Evolutionary conservation across 1,140 invertebrate species (phyloP), one percentile per base, ranked within the genome.

Genomic region (Campodea augens): DNA sequence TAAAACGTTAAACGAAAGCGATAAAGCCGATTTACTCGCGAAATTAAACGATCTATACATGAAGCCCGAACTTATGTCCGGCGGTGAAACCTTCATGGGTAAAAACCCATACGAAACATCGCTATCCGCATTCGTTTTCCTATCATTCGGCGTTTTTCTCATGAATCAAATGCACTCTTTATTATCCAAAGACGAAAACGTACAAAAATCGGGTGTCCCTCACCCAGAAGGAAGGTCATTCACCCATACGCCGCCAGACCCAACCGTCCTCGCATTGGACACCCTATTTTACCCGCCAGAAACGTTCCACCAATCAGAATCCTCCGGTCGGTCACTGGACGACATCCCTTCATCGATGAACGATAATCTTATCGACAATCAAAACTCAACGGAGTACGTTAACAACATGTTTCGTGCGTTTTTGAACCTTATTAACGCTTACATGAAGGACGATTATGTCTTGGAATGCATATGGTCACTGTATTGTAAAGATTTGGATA

Each of bases 391-490:
- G 38, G 65, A 67, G 29, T 63, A 71, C 21, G 61, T 70, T 1
- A 65, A 68, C 55, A 68, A 71, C 45, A 68, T 68, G 2, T 59
- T 71, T 1, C 54, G 70, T 18, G 72, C 69, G 0, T 64, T 69
- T 12, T 61, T 72, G 43, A 70, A 72, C 50, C 60, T 75, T 19
- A 68, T 69, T 7, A 61, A 65, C 43, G 71, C 70, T 21, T 75
- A 68, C 51, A 63, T 57, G 18, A 54, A 59, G 55, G 43, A 56
- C 43, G 47, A 51, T 18, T 44, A 57, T 38, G 54, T 58, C 10
- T 53, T 75, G 48, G 72, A 75, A 49, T 75, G 73, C 48, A 61
- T 74, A 2, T 75, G 72, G 72, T 62, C 67, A 25, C 52, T 73
- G 44, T 75, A 74, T 57, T 75, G 72, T 52, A 60, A 63, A 41